Evolutionary conservation across 1,140 invertebrate genomes (phyloP).

Genomic region (Musca domestica): DNA sequence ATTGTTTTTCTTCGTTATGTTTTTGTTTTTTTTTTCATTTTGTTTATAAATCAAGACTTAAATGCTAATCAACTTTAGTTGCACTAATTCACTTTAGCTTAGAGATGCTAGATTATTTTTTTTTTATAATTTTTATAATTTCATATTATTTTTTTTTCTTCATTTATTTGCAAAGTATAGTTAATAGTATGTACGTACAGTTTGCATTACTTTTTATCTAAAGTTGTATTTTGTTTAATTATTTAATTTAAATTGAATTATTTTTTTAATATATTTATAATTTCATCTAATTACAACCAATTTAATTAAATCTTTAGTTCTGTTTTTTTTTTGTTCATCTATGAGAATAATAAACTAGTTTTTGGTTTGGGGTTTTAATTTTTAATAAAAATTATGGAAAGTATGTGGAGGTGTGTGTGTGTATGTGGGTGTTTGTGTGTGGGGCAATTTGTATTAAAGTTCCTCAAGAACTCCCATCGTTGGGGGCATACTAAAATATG

Average conservation of each 20-base stretch:
- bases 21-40: too few species aligned
- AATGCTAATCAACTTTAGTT: background rate
- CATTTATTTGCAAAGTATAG: too few species aligned
- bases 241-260: background rate
- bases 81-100: too few species aligned
- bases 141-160: background rate
- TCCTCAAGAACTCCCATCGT: background rate
- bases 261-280: background rate
- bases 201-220: too few species aligned
- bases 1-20: too few species aligned
- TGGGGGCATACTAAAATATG: too few species aligned
- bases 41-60: conserved; percentile 14
- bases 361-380: background rate
- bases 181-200: too few species aligned
- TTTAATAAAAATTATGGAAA: conserved; percentile 9
- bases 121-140: too few species aligned
- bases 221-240: too few species aligned
- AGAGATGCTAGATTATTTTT: too few species aligned
- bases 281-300: conserved; percentile 22
- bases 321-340: background rate
- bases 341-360: background rate
- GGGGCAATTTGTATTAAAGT: background rate
- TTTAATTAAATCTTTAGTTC: background rate
- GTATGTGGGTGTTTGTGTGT: background rate
- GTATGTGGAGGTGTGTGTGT: background rate